Conservation (phyloP, 2,113 vertebrate genomes). For the Microcebus tavaratra region DNA sequence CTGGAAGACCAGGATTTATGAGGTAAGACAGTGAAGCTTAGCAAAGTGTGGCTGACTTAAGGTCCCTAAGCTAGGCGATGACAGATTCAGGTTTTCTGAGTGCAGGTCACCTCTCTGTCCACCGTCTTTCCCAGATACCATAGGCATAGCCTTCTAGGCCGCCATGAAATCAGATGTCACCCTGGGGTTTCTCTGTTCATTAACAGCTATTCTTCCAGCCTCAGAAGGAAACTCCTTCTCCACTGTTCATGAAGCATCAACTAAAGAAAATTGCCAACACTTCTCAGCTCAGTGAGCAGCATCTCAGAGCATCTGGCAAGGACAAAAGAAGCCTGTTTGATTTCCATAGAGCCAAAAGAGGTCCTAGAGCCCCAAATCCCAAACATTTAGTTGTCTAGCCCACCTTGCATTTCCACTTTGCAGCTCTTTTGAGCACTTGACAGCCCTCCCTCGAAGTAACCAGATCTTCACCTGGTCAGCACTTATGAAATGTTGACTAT, state of each 20-base stretch:
- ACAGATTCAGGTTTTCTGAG: neutral
- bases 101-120: neutral
- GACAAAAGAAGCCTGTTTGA: neutral
- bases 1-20: neutral
- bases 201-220: neutral
- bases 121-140: neutral
- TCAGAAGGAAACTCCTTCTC: neutral
- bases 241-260: neutral
- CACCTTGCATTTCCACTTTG: neutral
- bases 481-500: neutral
- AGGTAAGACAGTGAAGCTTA: neutral
- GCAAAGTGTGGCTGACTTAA: too few species aligned
- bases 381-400: accelerated
- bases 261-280: neutral
- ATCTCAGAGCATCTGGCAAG: neutral
- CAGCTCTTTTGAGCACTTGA: neutral
- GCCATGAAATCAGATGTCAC: neutral
- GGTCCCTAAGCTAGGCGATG: neutral
- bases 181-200: neutral
- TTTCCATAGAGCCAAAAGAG: neutral
- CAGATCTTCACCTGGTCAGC: neutral
- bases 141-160: neutral
- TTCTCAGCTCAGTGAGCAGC: neutral
- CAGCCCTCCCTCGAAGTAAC: neutral
- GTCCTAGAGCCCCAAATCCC: neutral